Base-by-base conservation (phyloP, 2,113 vertebrate species). In the Caranx ignobilis region DNA sequence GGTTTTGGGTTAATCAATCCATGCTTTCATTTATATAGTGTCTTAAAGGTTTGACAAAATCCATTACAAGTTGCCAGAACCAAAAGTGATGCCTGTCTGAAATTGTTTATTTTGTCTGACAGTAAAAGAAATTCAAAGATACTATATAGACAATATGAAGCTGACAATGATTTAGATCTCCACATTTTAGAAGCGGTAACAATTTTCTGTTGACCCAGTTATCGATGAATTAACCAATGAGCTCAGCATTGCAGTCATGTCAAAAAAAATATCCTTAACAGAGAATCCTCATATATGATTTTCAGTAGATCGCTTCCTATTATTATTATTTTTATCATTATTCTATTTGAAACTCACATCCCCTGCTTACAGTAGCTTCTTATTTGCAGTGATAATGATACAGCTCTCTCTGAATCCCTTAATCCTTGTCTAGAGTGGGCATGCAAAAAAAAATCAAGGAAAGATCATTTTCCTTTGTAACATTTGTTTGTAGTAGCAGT, bases 401-500 rank as follows among this genome's bases (percentile, higher is more conserved):
- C 62, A 52, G 21, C 57, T 41, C 5, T 8, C 2, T 39, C 10
- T 39, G 7, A 79, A 65, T 77, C 26, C 31, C 31, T 77, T 59
- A 19, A 60, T 67, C 39, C 41, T 19, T 2, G 26, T 52, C n/a
- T 31, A 6, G 1, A 34, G 34, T 18, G 37, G 1, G 61, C 19
- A 4, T 63, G 41, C 26, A 48, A 45, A 59, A 62, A 65, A 59
- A 71, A 26, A 26, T 26, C 56, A 11, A 43, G 2, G 16, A 26
- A 26, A 26, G 2, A 19, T 73, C 65, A 4, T 56, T 48, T 26
- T 57, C 15, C 19, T 50, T 50, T 50, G 48, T 19, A 8, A 19
- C 3, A n/a, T n/a, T n/a, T 56, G 43, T 77, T 57, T 13, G 67
- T 50, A 74, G 39, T 34, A 21, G 59, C 15, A 57, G 26, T 45